Conservation (phyloP, 2,113 vertebrate species). For the Misgurnus mizolepis region DNA sequence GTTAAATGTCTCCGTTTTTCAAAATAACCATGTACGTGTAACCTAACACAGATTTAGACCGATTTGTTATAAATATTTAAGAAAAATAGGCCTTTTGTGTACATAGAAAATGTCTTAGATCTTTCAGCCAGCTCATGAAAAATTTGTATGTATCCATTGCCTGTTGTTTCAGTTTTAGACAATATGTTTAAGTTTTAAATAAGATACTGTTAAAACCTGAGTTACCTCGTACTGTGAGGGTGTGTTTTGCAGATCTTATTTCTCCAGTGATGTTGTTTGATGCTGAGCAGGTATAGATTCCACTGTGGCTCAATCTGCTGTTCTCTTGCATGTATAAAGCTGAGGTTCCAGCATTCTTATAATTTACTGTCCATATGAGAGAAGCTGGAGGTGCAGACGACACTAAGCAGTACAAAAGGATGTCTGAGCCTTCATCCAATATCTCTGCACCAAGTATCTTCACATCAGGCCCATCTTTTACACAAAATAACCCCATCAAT, state of each 20-base stretch:
- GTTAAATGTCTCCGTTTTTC: no score
- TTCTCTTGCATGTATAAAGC: conserved; percentile 55
- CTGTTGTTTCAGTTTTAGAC: no score
- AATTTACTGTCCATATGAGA: conserved; percentile 67
- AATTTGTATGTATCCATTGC: neutral
- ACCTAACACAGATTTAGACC: no score
- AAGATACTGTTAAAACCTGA: neutral
- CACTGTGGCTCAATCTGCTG: conserved; percentile 45
- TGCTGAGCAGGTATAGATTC: conserved; percentile 68
- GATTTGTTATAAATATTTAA: no score
- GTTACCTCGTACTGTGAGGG: conserved; percentile 34
- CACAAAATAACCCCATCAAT: neutral
- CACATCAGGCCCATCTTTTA: conserved; percentile 66
- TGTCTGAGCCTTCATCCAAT: conserved; percentile 50
- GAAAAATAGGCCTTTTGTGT: no score
- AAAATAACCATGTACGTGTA: no score
- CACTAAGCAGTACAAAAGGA: conserved; percentile 58
- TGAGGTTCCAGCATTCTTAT: conserved; percentile 37
- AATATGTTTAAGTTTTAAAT: neutral
- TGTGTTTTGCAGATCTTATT: conserved; percentile 52
- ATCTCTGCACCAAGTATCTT: conserved; percentile 45
- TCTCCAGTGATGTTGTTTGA: conserved; percentile 59
- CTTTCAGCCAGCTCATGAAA: no score
- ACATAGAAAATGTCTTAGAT: no score
- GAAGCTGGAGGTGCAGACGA: conserved; percentile 60